Evolutionary conservation across 2,888 invertebrate species (phyloP).

Genomic region (Selenia dentaria): DNA sequence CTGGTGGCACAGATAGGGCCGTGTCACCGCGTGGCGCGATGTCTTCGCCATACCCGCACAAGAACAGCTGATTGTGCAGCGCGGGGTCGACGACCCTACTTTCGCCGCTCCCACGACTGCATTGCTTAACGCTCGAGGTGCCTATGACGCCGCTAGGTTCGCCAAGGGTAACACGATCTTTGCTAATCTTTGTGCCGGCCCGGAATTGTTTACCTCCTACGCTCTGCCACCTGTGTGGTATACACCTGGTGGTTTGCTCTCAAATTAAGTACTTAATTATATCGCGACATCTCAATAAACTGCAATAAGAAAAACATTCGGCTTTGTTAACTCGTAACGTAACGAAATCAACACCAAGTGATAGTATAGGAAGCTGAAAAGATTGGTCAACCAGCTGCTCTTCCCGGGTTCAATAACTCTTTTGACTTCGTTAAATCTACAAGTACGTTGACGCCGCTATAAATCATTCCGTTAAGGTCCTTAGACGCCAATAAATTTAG

Average conservation of each 20-base stretch:
- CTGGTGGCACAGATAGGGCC: conserved; percentile 41
- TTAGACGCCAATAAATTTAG: conserved; percentile 6
- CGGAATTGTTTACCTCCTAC: conserved; percentile 24
- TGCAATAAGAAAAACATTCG: neutral
- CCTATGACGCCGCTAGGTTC: conserved; percentile 54
- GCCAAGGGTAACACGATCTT: conserved; percentile 25
- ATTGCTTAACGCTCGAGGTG: conserved; percentile 63
- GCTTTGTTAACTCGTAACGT: neutral
- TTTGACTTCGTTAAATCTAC: conserved; percentile 9
- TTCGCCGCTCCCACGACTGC: conserved; percentile 79
- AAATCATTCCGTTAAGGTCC: conserved; percentile 15
- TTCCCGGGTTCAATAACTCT: conserved; percentile 12
- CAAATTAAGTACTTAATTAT: conserved; percentile 5
- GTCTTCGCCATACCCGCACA: conserved; percentile 53
- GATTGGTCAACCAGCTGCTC: conserved; percentile 1
- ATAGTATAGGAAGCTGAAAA: neutral
- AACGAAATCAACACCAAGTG: no score
- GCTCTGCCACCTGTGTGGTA: conserved; percentile 25
- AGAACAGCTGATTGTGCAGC: conserved; percentile 79
- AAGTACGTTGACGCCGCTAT: conserved; percentile 4
- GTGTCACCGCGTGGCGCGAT: conserved; percentile 2
- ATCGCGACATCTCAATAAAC: conserved; percentile 5
- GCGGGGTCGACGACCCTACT: conserved; percentile 77
- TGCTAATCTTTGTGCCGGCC: conserved; percentile 32
- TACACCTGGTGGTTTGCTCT: no score